Evolutionary conservation across 2,888 invertebrate genomes (phyloP).

Genomic region (Dasypogon diadema): DNA sequence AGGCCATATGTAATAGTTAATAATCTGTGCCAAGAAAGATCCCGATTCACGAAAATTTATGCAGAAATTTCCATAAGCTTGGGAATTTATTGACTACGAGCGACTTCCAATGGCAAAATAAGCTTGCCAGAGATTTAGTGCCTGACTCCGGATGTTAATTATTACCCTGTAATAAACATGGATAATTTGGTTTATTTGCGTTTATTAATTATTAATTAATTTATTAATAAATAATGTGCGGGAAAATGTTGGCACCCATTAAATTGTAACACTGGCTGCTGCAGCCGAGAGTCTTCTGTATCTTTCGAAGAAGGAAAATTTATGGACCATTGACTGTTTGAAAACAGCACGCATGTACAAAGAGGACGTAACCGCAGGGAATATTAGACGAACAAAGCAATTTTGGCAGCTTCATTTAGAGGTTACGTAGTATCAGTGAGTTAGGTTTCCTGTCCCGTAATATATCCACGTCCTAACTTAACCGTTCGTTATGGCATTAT

Average conservation of each 20-base stretch:
- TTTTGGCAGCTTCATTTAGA: conserved; percentile 45
- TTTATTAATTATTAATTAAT: conserved; percentile 57
- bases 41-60: conserved; percentile 43
- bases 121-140: conserved; percentile 51
- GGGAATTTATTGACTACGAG: conserved; percentile 33
- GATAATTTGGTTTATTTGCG: conserved; percentile 56
- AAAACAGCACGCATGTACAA: conserved; percentile 43
- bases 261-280: conserved; percentile 46
- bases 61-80: conserved; percentile 45
- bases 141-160: conserved; percentile 54
- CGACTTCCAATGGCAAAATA: conserved; percentile 16
- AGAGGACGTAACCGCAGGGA: conserved; percentile 16
- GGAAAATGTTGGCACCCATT: conserved; percentile 56
- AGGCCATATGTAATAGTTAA: conserved; percentile 39
- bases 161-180: conserved; percentile 55
- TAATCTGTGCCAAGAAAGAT: conserved; percentile 41
- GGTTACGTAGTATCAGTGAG: conserved; percentile 13
- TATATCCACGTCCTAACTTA: conserved; percentile 31
- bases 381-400: conserved; percentile 41
- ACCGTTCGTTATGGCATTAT: conserved; percentile 40
- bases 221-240: conserved; percentile 55
- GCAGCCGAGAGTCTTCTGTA: not conserved
- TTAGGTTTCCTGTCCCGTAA: conserved; percentile 20
- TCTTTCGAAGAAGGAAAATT: conserved; percentile 31
- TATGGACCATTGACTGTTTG: conserved; percentile 36